Evolutionary conservation across 1,140 invertebrate species (phyloP).

Genomic region (Asbolus verrucosus): DNA sequence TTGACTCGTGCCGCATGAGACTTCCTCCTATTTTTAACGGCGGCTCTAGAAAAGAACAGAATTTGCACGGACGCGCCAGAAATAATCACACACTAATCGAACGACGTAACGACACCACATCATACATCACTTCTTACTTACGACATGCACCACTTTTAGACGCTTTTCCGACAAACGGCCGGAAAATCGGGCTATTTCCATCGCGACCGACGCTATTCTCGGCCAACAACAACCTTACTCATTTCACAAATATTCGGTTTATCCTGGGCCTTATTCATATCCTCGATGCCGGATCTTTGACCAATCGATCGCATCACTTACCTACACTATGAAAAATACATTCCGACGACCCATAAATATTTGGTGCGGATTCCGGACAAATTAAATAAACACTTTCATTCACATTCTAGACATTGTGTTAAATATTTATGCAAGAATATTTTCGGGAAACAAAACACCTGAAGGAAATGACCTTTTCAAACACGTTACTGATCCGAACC

Average conservation of each 20-base stretch:
- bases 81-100: constrained; percentile 44
- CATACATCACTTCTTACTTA: constrained; percentile 38
- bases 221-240: constrained; percentile 13
- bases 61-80: constrained; percentile 27
- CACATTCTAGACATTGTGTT: not conserved
- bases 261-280: not conserved
- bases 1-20: constrained; percentile 52
- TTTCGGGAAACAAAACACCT: not conserved
- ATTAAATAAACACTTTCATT: constrained; percentile 1
- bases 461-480: too few relatives aligned
- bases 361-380: not conserved
- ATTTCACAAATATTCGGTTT: constrained; percentile 24
- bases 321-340: constrained; percentile 1
- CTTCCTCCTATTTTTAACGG: constrained; percentile 49
- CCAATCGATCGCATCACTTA: not conserved
- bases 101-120: constrained; percentile 39
- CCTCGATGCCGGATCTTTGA: not conserved
- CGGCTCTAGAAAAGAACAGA: constrained; percentile 39
- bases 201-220: constrained; percentile 3
- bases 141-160: constrained; percentile 38
- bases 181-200: constrained; percentile 29
- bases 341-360: not conserved
- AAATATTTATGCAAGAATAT: not conserved
- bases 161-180: constrained; percentile 21
- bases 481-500: too few relatives aligned